Conservation (phyloP, 2,113 vertebrate species). For the Melospiza melodia region DNA sequence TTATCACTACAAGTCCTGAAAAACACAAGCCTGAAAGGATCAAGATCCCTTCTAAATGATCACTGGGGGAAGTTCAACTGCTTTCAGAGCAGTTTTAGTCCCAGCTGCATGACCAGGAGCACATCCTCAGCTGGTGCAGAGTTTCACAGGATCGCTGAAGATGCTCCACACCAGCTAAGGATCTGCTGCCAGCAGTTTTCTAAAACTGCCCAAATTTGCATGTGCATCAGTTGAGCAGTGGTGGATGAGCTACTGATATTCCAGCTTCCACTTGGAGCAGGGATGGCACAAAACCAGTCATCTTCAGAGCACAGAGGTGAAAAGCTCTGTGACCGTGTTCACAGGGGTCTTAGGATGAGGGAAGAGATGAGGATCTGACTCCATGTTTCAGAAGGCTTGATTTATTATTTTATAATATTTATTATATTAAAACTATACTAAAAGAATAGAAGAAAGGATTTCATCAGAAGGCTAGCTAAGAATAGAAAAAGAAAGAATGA, state of each 20-base stretch:
- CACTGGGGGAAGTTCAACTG: not conserved
- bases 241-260: not conserved
- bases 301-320: not conserved
- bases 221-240: not conserved
- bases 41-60: not conserved
- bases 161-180: not conserved
- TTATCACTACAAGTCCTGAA: not conserved
- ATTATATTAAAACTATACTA: too few relatives aligned
- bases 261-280: not conserved
- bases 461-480: too few relatives aligned
- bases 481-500: too few relatives aligned
- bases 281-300: accelerated
- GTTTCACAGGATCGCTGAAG: accelerated
- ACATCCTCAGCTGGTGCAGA: not conserved
- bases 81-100: not conserved
- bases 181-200: not conserved
- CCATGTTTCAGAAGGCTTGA: too few relatives aligned
- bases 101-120: not conserved
- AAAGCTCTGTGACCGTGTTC: not conserved
- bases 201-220: not conserved
- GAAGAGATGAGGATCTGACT: too few relatives aligned
- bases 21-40: not conserved
- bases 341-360: too few relatives aligned
- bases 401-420: too few relatives aligned
- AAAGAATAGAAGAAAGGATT: too few relatives aligned